Conservation (phyloP, 1,140 invertebrate genomes). For the Caenorhabditis inopinata region DNA sequence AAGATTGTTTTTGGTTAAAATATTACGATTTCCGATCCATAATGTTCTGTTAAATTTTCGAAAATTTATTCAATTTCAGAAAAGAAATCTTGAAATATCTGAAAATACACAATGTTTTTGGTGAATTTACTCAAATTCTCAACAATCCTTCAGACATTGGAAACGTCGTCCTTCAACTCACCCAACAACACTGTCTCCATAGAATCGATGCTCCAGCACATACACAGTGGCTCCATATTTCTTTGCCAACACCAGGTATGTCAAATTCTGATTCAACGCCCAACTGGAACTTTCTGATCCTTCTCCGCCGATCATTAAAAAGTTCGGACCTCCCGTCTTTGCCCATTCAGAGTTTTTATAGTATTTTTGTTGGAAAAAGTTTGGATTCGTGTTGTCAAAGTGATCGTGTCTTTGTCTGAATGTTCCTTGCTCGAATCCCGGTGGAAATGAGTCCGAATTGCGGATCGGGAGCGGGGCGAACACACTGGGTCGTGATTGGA, state of each 20-base stretch:
- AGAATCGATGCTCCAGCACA: slow-evolving; percentile 35
- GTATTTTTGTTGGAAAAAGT: slow-evolving; percentile 21
- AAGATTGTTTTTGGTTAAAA: too few species aligned
- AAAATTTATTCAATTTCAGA: too few species aligned
- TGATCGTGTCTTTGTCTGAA: slow-evolving; percentile 10
- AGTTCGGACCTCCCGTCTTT: slow-evolving; percentile 43
- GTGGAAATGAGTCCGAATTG: background rate
- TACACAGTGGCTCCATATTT: slow-evolving; percentile 23
- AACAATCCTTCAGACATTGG: too few species aligned
- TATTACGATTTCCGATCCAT: too few species aligned
- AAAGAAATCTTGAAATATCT: too few species aligned
- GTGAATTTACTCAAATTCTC: too few species aligned
- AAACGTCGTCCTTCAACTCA: too few species aligned
- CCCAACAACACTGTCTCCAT: slow-evolving; percentile 20
- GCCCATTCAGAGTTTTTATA: slow-evolving; percentile 39
- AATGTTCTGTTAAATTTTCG: too few species aligned
- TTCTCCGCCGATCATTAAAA: slow-evolving; percentile 49
- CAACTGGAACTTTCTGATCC: slow-evolving; percentile 27
- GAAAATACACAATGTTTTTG: too few species aligned
- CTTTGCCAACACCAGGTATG: slow-evolving; percentile 8
- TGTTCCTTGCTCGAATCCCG: background rate
- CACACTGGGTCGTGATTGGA: background rate
- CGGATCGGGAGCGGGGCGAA: background rate
- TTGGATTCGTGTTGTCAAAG: background rate
- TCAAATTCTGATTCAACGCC: slow-evolving; percentile 11